phyloP scores from a whole-genome alignment of 2,888 invertebrate genomes.

The Aromia moschata region DNA sequence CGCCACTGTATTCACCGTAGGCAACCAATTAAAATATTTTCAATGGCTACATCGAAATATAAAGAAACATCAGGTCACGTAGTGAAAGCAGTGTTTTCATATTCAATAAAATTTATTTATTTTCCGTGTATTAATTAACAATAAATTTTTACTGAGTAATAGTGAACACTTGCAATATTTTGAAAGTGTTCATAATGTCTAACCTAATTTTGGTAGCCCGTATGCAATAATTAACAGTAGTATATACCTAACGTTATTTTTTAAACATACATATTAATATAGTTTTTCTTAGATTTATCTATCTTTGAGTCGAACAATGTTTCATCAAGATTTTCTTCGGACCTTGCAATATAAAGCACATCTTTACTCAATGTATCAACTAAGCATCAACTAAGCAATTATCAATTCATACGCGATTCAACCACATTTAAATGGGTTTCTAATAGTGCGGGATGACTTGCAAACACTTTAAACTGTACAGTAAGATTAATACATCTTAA shows the following conservation, averaged over 20 bases:
- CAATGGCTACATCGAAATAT: not conserved
- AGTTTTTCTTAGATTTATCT: too few species aligned
- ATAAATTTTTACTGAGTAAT: not conserved
- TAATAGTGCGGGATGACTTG: constrained; percentile 9
- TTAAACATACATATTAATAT: not conserved
- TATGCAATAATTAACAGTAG: not conserved
- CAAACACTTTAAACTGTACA: not conserved
- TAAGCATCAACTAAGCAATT: too few species aligned
- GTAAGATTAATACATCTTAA: not conserved
- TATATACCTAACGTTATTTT: not conserved
- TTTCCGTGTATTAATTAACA: constrained; percentile 4
- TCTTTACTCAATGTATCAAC: not conserved
- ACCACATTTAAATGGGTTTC: not conserved
- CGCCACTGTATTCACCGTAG: too few species aligned
- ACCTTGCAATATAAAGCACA: not conserved
- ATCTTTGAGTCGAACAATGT: not conserved
- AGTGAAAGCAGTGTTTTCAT: constrained; percentile 7
- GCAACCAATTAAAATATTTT: not conserved
- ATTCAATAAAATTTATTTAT: constrained; percentile 1
- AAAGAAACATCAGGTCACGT: not conserved
- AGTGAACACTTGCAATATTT: not conserved
- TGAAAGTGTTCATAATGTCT: too few species aligned
- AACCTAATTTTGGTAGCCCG: too few species aligned
- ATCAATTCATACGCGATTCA: not conserved
- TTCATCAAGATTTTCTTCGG: not conserved